phyloP scores from a whole-genome alignment of 2,113 vertebrate species.

The Thryonomys swinderianus region DNA sequence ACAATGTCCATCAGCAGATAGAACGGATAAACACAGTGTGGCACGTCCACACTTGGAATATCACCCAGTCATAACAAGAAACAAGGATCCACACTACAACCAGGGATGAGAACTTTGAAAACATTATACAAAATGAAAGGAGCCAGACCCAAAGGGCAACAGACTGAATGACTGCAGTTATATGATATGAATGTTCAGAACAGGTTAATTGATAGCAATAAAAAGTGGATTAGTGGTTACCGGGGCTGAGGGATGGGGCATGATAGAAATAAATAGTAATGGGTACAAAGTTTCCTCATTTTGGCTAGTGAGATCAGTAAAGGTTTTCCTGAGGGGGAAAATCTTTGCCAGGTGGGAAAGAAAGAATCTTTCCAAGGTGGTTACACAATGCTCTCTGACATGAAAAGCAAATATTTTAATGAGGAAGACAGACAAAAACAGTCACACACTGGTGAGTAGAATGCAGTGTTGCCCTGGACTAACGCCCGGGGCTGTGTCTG shows the following conservation, averaged over 20 bases:
- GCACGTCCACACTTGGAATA: background rate
- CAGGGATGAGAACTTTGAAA: background rate
- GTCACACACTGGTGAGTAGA: background rate
- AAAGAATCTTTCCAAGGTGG: background rate
- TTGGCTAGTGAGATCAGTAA: background rate
- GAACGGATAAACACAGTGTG: background rate
- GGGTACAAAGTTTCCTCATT: background rate
- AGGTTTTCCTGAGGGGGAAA: background rate
- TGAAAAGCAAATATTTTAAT: background rate
- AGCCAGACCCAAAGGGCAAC: background rate
- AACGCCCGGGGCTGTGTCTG: background rate
- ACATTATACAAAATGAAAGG: background rate
- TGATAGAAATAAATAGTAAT: background rate
- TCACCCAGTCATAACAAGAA: background rate
- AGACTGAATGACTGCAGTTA: background rate
- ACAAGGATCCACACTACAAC: background rate
- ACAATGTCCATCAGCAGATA: background rate
- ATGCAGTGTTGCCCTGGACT: background rate
- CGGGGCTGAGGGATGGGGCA: background rate
- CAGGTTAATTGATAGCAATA: background rate
- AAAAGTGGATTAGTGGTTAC: background rate
- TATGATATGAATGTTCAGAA: background rate
- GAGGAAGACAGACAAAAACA: background rate
- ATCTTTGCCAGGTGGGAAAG: background rate
- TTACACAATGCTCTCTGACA: background rate